Percentiles rank a stretch among this genome's conserved stretches.
These are phyloP conservation scores for Cheilosia variabilis DNA, from an alignment of 2,888 invertebrate genomes.

Conservation along the genomic window DNA sequence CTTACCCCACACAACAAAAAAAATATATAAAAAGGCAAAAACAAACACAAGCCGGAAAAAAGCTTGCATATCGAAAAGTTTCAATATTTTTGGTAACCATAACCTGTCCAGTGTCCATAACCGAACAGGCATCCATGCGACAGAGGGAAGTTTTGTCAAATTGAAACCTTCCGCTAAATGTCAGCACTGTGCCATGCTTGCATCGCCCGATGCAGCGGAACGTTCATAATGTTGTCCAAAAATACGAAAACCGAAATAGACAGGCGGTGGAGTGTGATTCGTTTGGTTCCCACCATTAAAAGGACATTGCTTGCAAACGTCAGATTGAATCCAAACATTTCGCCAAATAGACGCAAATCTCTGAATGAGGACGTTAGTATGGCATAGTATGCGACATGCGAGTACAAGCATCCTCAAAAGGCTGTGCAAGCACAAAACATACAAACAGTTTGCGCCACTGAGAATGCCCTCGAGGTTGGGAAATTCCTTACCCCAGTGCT, in stretches of 20 bases:
- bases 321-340: conserved; percentile 17
- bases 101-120: no score
- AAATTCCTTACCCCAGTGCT: conserved; percentile 63
- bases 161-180: conserved; percentile 20
- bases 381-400: background rate
- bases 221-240: background rate
- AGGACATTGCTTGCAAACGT: conserved; percentile 8
- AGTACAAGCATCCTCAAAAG: conserved; percentile 12
- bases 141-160: background rate
- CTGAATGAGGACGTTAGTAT: background rate
- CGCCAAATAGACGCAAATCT: conserved; percentile 3
- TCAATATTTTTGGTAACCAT: no score
- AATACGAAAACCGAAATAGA: background rate
- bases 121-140: background rate
- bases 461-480: conserved; percentile 36
- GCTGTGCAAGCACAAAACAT: background rate
- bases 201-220: background rate
- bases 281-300: background rate
- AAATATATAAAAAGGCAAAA: no score
- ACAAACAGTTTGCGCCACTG: conserved; percentile 13
- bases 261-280: background rate
- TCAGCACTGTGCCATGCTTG: background rate
- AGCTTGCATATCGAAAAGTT: no score
- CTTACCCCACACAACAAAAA: no score
- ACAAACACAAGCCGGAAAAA: no score